Evolutionary conservation across 2,113 vertebrate species (phyloP).

Genomic region (Serilophus lunatus): DNA sequence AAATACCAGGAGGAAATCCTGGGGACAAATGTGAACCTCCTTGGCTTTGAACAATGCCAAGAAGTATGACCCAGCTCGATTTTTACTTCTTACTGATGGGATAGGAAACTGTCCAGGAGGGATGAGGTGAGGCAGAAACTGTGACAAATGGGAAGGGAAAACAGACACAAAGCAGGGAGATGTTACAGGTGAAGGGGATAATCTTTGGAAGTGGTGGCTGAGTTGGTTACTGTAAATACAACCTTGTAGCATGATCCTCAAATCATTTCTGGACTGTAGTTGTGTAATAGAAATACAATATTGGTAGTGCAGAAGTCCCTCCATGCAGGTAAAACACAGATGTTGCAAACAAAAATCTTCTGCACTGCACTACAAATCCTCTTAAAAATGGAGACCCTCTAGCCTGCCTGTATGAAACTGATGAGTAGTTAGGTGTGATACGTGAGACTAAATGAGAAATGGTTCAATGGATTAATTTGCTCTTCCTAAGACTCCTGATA

Average conservation of each 20-base stretch:
- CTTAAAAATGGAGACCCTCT: background rate
- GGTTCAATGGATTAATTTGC: background rate
- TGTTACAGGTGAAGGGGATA: background rate
- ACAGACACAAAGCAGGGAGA: fast-evolving
- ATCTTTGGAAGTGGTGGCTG: background rate
- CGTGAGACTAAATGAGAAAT: background rate
- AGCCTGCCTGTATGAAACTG: background rate
- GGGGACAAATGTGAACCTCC: background rate
- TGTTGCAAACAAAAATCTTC: background rate
- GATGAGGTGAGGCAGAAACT: background rate
- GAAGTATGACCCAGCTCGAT: background rate
- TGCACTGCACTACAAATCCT: background rate
- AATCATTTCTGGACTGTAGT: background rate
- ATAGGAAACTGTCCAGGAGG: background rate
- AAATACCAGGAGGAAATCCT: background rate
- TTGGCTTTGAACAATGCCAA: fast-evolving
- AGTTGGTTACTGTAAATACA: background rate
- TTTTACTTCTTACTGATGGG: background rate
- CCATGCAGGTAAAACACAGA: background rate
- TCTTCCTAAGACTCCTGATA: background rate
- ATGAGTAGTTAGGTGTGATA: background rate
- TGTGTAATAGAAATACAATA: background rate
- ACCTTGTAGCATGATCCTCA: background rate
- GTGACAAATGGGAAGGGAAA: background rate
- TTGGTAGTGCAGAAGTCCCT: background rate